Evolutionary conservation across 2,888 invertebrate species (phyloP).

Genomic region (Enchytraeus crypticus): DNA sequence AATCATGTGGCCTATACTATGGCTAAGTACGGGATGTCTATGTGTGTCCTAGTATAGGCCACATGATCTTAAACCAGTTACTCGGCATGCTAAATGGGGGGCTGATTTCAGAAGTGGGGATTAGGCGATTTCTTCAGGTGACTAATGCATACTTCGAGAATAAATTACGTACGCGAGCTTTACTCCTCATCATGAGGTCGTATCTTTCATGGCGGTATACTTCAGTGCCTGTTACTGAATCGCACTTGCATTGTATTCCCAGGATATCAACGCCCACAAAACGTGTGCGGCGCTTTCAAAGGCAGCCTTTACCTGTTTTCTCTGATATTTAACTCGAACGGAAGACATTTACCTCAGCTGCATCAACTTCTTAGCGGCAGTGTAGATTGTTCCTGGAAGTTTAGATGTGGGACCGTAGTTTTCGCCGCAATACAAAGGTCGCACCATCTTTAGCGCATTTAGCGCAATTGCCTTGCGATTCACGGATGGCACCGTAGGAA

Average conservation of each 20-base stretch:
- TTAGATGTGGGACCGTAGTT: slow-evolving; percentile 79
- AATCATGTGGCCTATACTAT: slow-evolving; percentile 91
- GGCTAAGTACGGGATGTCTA: slow-evolving; percentile 97
- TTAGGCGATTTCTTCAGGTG: slow-evolving; percentile 75
- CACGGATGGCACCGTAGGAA: slow-evolving; percentile 90
- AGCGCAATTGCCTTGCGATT: slow-evolving; percentile 90
- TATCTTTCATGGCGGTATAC: slow-evolving; percentile 85
- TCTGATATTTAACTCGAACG: slow-evolving; percentile 78
- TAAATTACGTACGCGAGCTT: slow-evolving; percentile 87
- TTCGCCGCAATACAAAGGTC: slow-evolving; percentile 85
- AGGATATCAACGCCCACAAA: slow-evolving; percentile 91
- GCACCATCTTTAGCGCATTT: slow-evolving; percentile 78
- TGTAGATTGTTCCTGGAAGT: slow-evolving; percentile 81
- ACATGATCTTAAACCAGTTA: slow-evolving; percentile 83
- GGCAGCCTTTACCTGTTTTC: slow-evolving; percentile 56
- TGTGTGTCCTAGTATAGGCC: slow-evolving; percentile 98
- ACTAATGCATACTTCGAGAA: slow-evolving; percentile 87
- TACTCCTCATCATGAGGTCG: slow-evolving; percentile 89
- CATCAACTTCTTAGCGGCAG: slow-evolving; percentile 84
- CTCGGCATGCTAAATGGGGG: slow-evolving; percentile 84
- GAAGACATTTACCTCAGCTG: slow-evolving; percentile 71
- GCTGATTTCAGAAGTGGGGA: slow-evolving; percentile 86
- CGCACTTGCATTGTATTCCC: slow-evolving; percentile 89
- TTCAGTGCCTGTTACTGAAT: slow-evolving; percentile 65
- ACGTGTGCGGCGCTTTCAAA: slow-evolving; percentile 60